Percentiles rank a stretch among this genome's conserved stretches.
Evolutionary conservation across 2,888 invertebrate genomes (phyloP).

Genomic region (Idaea aversata): DNA sequence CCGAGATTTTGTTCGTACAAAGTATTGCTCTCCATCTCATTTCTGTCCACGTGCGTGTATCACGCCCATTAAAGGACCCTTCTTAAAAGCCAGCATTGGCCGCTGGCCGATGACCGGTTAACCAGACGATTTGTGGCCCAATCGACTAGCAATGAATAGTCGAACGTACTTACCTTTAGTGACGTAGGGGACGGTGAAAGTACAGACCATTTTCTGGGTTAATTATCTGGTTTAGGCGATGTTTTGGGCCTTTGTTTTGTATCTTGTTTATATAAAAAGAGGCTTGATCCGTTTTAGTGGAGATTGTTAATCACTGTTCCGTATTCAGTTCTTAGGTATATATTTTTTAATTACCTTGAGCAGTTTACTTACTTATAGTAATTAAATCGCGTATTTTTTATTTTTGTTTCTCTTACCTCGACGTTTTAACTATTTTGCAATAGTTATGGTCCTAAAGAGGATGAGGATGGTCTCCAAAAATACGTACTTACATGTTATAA

Average conservation of each 20-base stretch:
- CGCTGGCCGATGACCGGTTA: slow-evolving; percentile 34
- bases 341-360: too few species aligned
- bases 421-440: too few species aligned
- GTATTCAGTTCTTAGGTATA: too few species aligned
- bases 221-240: background rate
- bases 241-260: background rate
- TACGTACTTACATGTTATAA: too few species aligned
- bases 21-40: background rate
- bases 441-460: too few species aligned
- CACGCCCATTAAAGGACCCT: slow-evolving; percentile 18
- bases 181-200: background rate
- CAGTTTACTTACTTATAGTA: too few species aligned
- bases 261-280: background rate
- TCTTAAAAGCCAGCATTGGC: slow-evolving; percentile 52
- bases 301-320: too few species aligned
- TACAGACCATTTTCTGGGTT: background rate
- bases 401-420: too few species aligned
- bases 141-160: slow-evolving; percentile 73
- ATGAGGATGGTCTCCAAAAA: too few species aligned
- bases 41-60: slow-evolving; percentile 21
- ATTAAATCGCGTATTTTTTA: too few species aligned
- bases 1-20: too few species aligned
- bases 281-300: background rate
- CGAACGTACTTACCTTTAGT: slow-evolving; percentile 47
- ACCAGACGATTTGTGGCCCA: slow-evolving; percentile 64